phyloP scores from a whole-genome alignment of 2,113 vertebrate genomes.

The Thermophis baileyi region DNA sequence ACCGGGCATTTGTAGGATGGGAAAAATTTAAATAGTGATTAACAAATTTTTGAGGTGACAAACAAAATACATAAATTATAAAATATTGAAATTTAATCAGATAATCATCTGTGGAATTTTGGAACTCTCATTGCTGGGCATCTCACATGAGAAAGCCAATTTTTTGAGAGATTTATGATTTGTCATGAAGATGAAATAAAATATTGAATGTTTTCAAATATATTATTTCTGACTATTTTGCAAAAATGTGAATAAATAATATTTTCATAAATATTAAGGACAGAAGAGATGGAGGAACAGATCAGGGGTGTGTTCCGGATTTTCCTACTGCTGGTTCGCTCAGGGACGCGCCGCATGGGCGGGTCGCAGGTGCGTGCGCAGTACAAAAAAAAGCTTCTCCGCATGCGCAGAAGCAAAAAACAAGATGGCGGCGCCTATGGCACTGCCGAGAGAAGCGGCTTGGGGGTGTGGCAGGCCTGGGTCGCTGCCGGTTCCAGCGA shows the following conservation, averaged over 20 bases:
- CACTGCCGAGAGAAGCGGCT: too few species aligned
- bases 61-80: neutral
- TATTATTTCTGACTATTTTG: neutral
- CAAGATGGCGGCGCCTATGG: too few species aligned
- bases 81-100: neutral
- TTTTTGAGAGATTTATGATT: neutral
- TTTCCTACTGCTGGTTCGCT: too few species aligned
- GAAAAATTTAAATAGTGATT: slow-evolving; percentile 10
- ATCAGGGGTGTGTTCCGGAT: too few species aligned
- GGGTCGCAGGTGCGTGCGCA: too few species aligned
- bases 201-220: neutral
- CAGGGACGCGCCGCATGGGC: too few species aligned
- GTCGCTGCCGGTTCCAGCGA: too few species aligned
- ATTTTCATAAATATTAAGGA: neutral
- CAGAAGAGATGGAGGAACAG: neutral
- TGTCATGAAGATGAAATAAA: neutral
- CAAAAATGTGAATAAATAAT: neutral
- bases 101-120: neutral
- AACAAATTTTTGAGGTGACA: neutral
- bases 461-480: too few species aligned
- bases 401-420: too few species aligned
- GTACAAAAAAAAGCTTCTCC: too few species aligned
- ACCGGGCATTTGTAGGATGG: slow-evolving; percentile 49
- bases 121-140: neutral
- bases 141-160: neutral